A percentile compares a stretch with the other conserved stretches of the same genome.
These are phyloP conservation scores for Cydia strobilella DNA, from an alignment of 1,140 invertebrate genomes.

Conservation along the genomic window DNA sequence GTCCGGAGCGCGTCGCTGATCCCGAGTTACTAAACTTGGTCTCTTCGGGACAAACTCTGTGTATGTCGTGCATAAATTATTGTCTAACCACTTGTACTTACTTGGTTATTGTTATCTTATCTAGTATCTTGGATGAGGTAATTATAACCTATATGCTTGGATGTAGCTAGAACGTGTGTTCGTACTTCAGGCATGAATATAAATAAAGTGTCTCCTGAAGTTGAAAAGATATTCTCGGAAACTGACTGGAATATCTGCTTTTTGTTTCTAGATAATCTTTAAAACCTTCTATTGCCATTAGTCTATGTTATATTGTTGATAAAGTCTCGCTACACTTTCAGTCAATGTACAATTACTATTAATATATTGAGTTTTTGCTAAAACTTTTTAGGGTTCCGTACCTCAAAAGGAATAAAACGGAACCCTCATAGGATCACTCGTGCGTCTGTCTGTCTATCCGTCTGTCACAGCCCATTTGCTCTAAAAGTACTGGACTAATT, in stretches of 20 bases:
- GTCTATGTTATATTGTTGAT: not conserved
- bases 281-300: too few species aligned
- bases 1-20: constrained; percentile 49
- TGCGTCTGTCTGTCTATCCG: too few species aligned
- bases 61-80: constrained; percentile 39
- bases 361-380: too few species aligned
- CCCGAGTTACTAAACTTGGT: constrained; percentile 44
- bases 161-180: constrained; percentile 4
- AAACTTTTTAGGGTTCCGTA: too few species aligned
- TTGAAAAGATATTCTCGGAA: not conserved
- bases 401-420: too few species aligned
- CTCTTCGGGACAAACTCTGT: constrained; percentile 38
- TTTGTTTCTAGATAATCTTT: too few species aligned
- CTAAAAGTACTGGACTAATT: too few species aligned
- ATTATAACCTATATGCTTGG: constrained; percentile 1
- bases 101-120: constrained; percentile 28
- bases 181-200: not conserved
- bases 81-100: constrained; percentile 38
- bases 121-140: constrained; percentile 7
- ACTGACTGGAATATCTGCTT: not conserved
- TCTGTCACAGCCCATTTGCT: too few species aligned
- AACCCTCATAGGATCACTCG: too few species aligned
- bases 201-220: not conserved
- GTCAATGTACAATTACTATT: too few species aligned
- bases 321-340: too few species aligned